Evolutionary conservation across 2,888 invertebrate species (phyloP), one percentile per base, ranked within the genome.

Genomic region (Mesochorus sp.): DNA sequence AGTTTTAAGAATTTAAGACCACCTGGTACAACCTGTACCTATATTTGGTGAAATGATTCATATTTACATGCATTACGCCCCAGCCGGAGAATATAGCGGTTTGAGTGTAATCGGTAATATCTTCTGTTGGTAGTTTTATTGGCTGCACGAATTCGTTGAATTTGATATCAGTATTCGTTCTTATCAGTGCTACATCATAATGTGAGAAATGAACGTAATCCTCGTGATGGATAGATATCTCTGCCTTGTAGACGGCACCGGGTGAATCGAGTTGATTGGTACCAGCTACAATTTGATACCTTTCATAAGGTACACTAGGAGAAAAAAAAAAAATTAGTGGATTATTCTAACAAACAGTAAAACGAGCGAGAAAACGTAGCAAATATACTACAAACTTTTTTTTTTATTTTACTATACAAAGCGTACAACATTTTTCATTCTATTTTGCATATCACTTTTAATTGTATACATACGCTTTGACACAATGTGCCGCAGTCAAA

Each of bases 121-220:
- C 81, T 0, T 67, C 57, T 0, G 31, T 12, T 3, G 84, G 83
- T 10, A 89, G 49, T 24, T 3, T 0, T 51, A 88, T 82, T 0
- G 85, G 72, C 12, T 85, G 44, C 0, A 89, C 81, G 37, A 75
- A 67, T 0, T 78, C 51, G 12, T 66, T 84, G 68, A 83, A 86
- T 5, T n/a, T 44, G 2, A 89, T 82, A 21, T 82, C 62, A 2
- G 19, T 66, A 0, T 47, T 19, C 0, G 87, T 61, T 14, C 81
- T 83, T 26, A 88, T 62, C 12, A 89, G 31, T 1, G 83, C 89
- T 2, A 89, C 70, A 24, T 89, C 89, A 62, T 87, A 81, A n/a
- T 83, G 44, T 0, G 0, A 1, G 0, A 17, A 2, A 0, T 21
- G 0, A 28, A 31, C 24, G 62, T 71, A 89, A 0, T 51, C 12